Percentiles rank a stretch among this genome's conserved stretches.
Conservation (phyloP, 2,888 invertebrate genomes). For the Diarsia mendica region DNA sequence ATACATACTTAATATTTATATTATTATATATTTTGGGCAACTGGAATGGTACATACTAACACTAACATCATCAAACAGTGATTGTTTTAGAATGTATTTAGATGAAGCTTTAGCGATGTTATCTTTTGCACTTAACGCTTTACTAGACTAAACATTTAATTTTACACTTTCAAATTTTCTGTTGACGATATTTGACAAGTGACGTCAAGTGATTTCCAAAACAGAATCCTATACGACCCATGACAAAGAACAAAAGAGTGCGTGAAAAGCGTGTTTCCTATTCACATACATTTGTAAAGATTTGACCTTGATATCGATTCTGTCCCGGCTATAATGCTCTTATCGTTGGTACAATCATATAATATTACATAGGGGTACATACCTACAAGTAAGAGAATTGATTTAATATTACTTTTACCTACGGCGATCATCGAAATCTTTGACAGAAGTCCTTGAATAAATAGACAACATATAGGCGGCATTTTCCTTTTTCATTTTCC, state of each 20-base stretch:
- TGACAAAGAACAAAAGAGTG: background rate
- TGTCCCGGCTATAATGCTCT: background rate
- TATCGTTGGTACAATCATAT: background rate
- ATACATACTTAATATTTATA: too few species aligned
- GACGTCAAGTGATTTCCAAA: background rate
- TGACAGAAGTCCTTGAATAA: background rate
- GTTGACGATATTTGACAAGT: background rate
- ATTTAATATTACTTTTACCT: background rate
- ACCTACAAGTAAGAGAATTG: background rate
- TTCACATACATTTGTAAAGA: background rate
- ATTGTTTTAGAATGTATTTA: constrained; percentile 28
- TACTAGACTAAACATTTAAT: background rate
- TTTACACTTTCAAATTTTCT: too few species aligned
- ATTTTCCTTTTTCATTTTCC: background rate
- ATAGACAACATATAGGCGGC: too few species aligned
- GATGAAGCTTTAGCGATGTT: constrained; percentile 54
- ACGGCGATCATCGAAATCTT: background rate
- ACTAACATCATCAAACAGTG: constrained; percentile 14
- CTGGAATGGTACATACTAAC: constrained; percentile 1
- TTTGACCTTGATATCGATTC: background rate
- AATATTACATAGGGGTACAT: too few species aligned
- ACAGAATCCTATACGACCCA: background rate
- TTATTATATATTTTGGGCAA: too few species aligned
- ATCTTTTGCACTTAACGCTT: constrained; percentile 65
- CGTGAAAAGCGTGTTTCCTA: background rate